Evolutionary conservation across 2,113 vertebrate species (phyloP).

Genomic region (Ursus arctos): DNA sequence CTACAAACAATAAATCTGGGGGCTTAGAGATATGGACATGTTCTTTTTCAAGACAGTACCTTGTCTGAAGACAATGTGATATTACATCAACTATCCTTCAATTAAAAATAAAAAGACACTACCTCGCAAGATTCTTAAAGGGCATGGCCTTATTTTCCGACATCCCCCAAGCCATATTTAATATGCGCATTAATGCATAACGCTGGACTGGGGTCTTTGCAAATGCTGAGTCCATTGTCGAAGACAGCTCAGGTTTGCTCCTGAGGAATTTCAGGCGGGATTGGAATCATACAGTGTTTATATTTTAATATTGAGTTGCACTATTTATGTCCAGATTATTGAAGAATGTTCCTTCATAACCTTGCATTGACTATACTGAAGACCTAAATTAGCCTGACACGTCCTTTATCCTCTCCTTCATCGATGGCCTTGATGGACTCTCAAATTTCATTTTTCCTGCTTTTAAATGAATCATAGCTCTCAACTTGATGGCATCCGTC

Average conservation of each 20-base stretch:
- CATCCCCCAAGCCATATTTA: fast-evolving
- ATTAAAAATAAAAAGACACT: neutral
- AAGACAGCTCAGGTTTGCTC: neutral
- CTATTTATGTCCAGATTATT: neutral
- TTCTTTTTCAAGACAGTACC: neutral
- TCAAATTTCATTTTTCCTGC: neutral
- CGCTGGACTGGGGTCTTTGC: fast-evolving
- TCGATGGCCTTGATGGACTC: neutral
- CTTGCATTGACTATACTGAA: neutral
- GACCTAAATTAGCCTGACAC: neutral
- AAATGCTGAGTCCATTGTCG: fast-evolving
- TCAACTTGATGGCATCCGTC: fast-evolving
- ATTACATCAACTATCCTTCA: neutral
- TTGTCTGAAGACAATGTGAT: neutral
- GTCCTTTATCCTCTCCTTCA: fast-evolving
- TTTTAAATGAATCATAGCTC: fast-evolving
- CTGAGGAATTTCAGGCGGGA: neutral
- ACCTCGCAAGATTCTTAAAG: neutral
- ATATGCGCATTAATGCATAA: fast-evolving
- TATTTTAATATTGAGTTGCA: too few relatives aligned
- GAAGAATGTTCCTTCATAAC: neutral
- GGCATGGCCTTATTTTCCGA: neutral
- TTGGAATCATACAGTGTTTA: too few relatives aligned
- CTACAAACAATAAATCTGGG: fast-evolving
- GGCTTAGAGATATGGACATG: neutral